Evolutionary conservation across 2,113 vertebrate genomes (phyloP).

Genomic region (Azemiops feae): DNA sequence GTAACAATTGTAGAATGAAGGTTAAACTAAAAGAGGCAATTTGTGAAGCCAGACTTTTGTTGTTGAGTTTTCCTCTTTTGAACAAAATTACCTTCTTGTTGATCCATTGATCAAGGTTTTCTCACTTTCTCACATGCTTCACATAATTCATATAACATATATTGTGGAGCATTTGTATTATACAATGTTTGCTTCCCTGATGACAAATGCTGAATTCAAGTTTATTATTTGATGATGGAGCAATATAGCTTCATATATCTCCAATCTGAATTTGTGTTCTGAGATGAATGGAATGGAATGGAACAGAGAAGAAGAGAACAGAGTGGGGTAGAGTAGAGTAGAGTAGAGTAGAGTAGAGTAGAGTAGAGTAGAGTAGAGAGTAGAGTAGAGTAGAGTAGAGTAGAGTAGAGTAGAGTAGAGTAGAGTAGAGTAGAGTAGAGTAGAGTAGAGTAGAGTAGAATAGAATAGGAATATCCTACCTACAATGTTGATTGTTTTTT

Average conservation of each 20-base stretch:
- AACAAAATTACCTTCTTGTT: not conserved
- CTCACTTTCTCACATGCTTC: not conserved
- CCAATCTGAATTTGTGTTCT: not conserved
- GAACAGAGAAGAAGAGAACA: no score
- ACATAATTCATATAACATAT: not conserved
- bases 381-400: no score
- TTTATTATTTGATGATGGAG: not conserved
- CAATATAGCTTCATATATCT: not conserved
- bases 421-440: not conserved
- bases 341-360: no score
- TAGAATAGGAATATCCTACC: not conserved
- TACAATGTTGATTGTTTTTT: not conserved
- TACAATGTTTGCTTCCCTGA: not conserved
- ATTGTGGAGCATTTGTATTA: not conserved
- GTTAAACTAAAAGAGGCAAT: conserved; percentile 54
- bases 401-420: no score
- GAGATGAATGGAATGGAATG: not conserved
- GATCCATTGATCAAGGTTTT: conserved; percentile 22
- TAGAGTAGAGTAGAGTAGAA: not conserved
- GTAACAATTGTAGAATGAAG: conserved; percentile 60
- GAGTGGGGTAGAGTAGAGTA: not conserved
- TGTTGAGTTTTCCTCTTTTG: conserved; percentile 36
- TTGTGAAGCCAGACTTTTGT: conserved; percentile 6
- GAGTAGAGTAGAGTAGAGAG: no score
- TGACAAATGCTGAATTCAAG: not conserved